Evolutionary conservation across 2,797 vertebrate species (phyloP).

Genomic region (Prionace glauca): DNA sequence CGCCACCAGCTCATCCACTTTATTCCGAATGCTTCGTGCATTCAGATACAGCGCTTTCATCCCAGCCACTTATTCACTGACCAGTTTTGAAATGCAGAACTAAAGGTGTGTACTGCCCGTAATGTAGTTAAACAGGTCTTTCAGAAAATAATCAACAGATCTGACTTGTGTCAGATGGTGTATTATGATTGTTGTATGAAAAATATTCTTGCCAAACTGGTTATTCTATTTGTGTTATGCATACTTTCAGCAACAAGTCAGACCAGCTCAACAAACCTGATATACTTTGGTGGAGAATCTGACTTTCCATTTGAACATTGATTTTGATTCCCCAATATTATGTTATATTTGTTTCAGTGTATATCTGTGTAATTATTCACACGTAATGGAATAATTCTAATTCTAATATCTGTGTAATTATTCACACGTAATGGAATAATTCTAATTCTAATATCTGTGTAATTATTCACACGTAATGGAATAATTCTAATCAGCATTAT

Average conservation of each 20-base stretch:
- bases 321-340: no score
- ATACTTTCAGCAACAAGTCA: background rate
- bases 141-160: background rate
- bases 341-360: background rate
- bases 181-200: no score
- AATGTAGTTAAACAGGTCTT: background rate
- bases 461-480: background rate
- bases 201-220: background rate
- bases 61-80: no score
- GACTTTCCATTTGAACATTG: background rate
- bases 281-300: background rate
- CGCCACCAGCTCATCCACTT: no score
- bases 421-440: background rate
- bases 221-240: background rate
- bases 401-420: background rate
- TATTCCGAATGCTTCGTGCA: no score
- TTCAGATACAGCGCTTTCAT: no score
- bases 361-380: background rate
- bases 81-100: background rate
- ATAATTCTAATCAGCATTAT: background rate
- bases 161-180: no score
- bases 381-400: background rate
- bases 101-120: background rate
- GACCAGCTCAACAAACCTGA: background rate
- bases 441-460: no score